These are phyloP conservation scores for Chaenodraco wilsoni DNA, from an alignment of 2,797 vertebrate genomes.

Conservation along the genomic window DNA sequence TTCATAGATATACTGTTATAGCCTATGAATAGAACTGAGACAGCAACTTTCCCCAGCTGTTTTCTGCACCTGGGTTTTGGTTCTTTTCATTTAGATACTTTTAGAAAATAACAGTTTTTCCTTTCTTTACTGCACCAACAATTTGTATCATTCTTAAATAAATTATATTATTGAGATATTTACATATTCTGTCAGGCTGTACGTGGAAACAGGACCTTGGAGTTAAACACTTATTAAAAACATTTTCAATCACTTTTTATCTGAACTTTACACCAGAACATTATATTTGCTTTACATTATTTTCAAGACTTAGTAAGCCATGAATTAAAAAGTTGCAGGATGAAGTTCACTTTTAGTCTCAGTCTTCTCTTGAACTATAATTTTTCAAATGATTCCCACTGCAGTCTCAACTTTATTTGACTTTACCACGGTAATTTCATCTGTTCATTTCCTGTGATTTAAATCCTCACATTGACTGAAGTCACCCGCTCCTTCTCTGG, in stretches of 20 bases:
- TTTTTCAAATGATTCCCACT: constrained; percentile 1
- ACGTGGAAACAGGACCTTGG: no score
- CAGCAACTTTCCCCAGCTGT: constrained; percentile 27
- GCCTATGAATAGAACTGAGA: constrained; percentile 28
- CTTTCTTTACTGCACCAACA: background rate
- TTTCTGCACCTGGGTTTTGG: constrained; percentile 26
- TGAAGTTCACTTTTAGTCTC: background rate
- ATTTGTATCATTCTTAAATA: background rate
- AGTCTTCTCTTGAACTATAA: background rate
- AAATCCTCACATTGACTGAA: constrained; percentile 56
- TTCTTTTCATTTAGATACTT: background rate
- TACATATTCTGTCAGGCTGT: background rate
- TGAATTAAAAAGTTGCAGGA: background rate
- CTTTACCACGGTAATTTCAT: constrained; percentile 7
- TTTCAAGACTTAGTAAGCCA: background rate
- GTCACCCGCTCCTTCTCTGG: constrained; percentile 23
- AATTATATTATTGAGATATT: background rate
- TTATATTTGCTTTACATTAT: background rate
- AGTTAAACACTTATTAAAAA: no score
- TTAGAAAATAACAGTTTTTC: background rate
- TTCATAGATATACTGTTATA: background rate
- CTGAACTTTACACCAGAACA: no score
- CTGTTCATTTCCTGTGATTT: constrained; percentile 24
- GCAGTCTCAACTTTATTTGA: constrained; percentile 10
- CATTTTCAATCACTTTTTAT: no score